Conservation (phyloP, 2,797 vertebrate genomes). For the Rhynchotus rufescens region DNA sequence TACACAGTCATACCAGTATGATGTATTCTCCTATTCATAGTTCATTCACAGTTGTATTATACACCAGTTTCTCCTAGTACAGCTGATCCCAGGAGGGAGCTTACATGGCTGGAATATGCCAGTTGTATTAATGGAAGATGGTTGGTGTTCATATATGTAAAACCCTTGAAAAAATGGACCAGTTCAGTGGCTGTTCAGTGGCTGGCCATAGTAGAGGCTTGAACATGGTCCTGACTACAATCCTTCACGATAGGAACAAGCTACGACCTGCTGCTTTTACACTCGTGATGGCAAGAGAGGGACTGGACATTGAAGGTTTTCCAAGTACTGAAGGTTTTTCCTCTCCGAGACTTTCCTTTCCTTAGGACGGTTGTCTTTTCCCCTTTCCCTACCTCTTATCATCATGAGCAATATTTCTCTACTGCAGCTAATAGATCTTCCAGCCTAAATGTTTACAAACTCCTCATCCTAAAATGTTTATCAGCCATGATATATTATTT, state of each 20-base stretch:
- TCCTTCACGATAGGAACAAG: not conserved
- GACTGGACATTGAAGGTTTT: no score
- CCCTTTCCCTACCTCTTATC: not conserved
- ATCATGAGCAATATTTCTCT: not conserved
- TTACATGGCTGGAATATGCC: not conserved
- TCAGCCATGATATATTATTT: slow-evolving; percentile 21
- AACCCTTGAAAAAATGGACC: rapidly evolving
- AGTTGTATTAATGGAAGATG: rapidly evolving
- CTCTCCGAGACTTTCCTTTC: not conserved
- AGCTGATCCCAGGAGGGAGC: not conserved
- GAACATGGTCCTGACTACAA: not conserved
- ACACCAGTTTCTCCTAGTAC: not conserved
- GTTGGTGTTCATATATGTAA: no score
- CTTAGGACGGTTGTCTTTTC: not conserved
- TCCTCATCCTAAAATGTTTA: slow-evolving; percentile 15
- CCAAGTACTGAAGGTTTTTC: not conserved
- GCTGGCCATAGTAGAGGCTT: not conserved
- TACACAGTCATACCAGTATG: not conserved
- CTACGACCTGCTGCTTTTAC: not conserved
- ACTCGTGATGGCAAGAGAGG: not conserved
- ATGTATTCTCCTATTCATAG: not conserved
- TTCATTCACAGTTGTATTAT: not conserved
- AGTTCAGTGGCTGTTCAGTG: not conserved
- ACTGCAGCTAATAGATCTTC: not conserved
- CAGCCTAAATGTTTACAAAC: slow-evolving; percentile 19